Evolutionary conservation across 2,113 vertebrate species (phyloP).

Genomic region (Rhinichthys klamathensis): DNA sequence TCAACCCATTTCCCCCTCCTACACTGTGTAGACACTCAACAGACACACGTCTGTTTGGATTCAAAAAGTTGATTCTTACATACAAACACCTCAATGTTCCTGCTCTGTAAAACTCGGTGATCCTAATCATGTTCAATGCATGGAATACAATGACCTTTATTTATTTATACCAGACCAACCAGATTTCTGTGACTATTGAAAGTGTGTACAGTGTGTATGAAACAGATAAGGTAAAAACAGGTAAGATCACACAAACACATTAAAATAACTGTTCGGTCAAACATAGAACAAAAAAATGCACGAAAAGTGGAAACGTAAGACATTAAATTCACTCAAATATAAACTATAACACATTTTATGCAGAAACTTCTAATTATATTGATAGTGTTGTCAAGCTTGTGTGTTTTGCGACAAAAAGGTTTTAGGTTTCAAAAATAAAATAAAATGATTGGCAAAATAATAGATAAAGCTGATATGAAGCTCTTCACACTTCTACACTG

Average conservation of each 20-base stretch:
- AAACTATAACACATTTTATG: neutral
- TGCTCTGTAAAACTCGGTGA: neutral
- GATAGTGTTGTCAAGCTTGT: neutral
- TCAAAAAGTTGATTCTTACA: neutral
- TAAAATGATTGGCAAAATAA: neutral
- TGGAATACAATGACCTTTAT: neutral
- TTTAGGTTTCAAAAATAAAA: neutral
- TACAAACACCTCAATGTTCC: neutral
- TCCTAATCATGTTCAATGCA: neutral
- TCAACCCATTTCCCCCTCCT: conserved; percentile 14
- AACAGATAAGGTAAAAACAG: neutral
- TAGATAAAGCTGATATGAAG: neutral
- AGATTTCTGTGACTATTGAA: neutral
- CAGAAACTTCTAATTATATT: neutral
- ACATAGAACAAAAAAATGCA: neutral
- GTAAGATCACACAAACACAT: neutral
- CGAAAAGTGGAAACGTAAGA: neutral
- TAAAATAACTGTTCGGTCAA: neutral
- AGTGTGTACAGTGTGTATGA: neutral
- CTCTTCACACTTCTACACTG: neutral
- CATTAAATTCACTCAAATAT: neutral
- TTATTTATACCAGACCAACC: neutral
- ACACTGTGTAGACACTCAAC: conserved; percentile 15
- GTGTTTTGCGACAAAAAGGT: neutral
- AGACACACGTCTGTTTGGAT: neutral